These are phyloP conservation scores for Dolomedes plantarius DNA, from an alignment of 2,888 invertebrate species.

Conservation along the genomic window DNA sequence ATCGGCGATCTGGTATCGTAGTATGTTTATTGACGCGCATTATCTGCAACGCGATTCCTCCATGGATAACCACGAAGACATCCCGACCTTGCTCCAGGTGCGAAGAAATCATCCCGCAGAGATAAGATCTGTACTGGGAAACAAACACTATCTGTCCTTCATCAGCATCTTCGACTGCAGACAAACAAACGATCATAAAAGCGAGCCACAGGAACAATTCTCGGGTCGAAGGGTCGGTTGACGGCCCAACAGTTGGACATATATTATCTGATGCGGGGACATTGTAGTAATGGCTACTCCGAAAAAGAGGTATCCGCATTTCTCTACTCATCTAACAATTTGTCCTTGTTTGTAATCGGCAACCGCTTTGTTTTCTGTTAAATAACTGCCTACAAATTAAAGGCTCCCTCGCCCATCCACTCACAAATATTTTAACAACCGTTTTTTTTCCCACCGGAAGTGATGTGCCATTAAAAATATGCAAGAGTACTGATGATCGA, in stretches of 20 bases:
- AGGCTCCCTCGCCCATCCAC: neutral
- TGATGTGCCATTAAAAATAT: neutral
- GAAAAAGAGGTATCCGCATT: slow-evolving; percentile 39
- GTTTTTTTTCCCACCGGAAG: neutral
- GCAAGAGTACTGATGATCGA: no score
- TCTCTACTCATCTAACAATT: slow-evolving; percentile 43
- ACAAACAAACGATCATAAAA: slow-evolving; percentile 70
- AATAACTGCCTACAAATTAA: slow-evolving; percentile 50
- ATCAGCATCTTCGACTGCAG: slow-evolving; percentile 51
- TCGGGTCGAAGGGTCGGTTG: slow-evolving; percentile 57
- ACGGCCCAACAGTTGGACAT: slow-evolving; percentile 45
- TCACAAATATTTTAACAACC: neutral
- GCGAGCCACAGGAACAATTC: slow-evolving; percentile 59
- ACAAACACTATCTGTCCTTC: slow-evolving; percentile 60
- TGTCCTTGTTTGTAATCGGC: slow-evolving; percentile 62
- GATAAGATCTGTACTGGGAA: slow-evolving; percentile 61
- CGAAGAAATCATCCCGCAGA: slow-evolving; percentile 55
- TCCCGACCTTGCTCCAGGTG: slow-evolving; percentile 55
- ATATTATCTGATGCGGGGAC: slow-evolving; percentile 60
- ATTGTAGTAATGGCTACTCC: slow-evolving; percentile 36
- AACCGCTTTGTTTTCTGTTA: slow-evolving; percentile 59
- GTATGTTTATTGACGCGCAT: slow-evolving; percentile 69
- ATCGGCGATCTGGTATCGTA: slow-evolving; percentile 44
- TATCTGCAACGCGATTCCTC: slow-evolving; percentile 58
- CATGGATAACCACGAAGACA: slow-evolving; percentile 44